A percentile compares a stretch with the other conserved stretches of the same genome.
phyloP scores from a whole-genome alignment of 2,113 vertebrate species.

The Pithys albifrons region DNA sequence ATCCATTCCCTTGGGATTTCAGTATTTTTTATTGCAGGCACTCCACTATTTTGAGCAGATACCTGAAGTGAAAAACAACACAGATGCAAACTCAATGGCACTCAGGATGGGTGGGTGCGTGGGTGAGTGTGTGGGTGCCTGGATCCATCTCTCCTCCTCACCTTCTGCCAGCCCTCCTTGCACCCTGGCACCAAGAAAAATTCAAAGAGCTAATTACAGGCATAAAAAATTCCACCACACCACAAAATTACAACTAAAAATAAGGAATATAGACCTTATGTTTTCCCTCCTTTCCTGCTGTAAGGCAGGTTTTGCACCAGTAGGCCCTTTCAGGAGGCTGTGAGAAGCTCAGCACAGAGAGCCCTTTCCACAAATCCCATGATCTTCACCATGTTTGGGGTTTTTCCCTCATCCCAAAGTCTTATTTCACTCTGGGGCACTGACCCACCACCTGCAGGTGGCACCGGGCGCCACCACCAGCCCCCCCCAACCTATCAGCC shows the following conservation, averaged over 20 bases:
- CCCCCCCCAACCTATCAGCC: neutral
- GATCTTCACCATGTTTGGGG: neutral
- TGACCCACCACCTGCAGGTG: neutral
- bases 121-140: too few species aligned
- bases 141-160: neutral
- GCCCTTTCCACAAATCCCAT: neutral
- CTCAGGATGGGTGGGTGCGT: rapidly evolving
- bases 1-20: neutral
- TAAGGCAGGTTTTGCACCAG: neutral
- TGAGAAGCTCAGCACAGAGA: rapidly evolving
- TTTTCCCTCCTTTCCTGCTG: neutral
- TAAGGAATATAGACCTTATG: neutral
- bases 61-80: neutral
- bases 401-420: neutral
- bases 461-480: neutral
- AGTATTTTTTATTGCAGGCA: neutral
- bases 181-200: neutral
- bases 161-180: neutral
- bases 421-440: neutral
- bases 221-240: neutral
- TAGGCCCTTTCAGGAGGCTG: rapidly evolving
- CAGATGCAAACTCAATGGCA: neutral
- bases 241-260: neutral
- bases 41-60: neutral
- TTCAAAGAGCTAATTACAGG: neutral